Base-by-base conservation (phyloP, 92 coral and sea anemone species). In the Chrysogorgia sp. region DNA sequence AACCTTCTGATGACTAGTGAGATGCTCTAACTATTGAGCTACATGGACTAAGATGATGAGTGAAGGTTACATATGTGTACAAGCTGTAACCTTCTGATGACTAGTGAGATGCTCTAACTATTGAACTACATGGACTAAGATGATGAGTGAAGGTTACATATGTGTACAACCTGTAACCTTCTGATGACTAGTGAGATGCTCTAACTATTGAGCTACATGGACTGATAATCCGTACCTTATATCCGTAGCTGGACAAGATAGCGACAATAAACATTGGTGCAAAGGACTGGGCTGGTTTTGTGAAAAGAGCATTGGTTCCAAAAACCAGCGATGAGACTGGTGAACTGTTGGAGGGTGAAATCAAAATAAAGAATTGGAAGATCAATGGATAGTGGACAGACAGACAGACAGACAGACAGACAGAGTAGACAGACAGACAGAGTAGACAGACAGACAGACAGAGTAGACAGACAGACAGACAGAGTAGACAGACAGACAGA, bases 251-350 rank as follows among this genome's bases (percentile, higher is more conserved):
- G 21, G 92, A 84, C 63, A 93, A 81, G 5, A 93, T 70, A 63
- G 81, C 87, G 22, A 93, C 90, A 3, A 93, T 92, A 55, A 93
- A 35, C 93, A 93, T 93, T 0, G 98, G 98, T 17, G 98, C 98
- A 20, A 91, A 37, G 26, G 98, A 93, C 85, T 93, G 98, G 3
- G 98, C 93, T 68, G 98, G 98, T 71, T 94, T 94, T 76, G 98
- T 94, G 58, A 94, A 94, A 59, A 94, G 80, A 30, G 98, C 98
- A 55, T 94, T 94, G 74, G 98, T 94, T 15, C 97, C 98, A 67
- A 94, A 94, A 52, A 94, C 88, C 93, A 94, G 90, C 3, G 98
- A 94, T 37, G 98, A 94, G 23, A 94, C 87, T 24, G 98, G 98
- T 45, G 82, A 77, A 69, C 98, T 94, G 34, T 0, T 25, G 10